A percentile compares a stretch with the other conserved stretches of the same genome.
phyloP scores from a whole-genome alignment of 2,888 invertebrate genomes.

The Monoplex corrugatus region DNA sequence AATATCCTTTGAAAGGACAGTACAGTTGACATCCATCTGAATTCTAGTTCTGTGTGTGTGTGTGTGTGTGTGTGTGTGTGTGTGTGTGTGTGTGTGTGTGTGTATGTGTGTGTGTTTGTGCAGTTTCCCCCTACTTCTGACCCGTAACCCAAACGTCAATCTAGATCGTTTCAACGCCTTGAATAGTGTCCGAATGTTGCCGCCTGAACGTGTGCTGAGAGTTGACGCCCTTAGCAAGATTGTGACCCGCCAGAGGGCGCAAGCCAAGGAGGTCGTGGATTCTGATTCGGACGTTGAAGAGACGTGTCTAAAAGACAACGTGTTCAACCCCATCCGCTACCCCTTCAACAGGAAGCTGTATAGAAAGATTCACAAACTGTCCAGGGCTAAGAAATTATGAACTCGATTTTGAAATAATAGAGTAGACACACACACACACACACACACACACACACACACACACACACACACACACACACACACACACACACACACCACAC shows the following conservation, averaged over 20 bases:
- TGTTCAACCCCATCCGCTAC: not conserved
- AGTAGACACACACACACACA: too few relatives aligned
- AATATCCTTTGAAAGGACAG: too few relatives aligned
- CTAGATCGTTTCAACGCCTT: not conserved
- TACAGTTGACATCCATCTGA: too few relatives aligned
- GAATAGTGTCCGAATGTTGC: not conserved
- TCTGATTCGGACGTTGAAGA: not conserved
- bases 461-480: too few relatives aligned
- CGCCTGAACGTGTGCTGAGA: not conserved
- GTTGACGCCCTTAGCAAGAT: not conserved
- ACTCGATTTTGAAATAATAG: too few relatives aligned
- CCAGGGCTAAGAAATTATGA: not conserved
- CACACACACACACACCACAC: not conserved
- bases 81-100: not conserved
- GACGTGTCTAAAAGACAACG: not conserved
- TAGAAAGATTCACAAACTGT: not conserved
- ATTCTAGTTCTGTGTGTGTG: too few relatives aligned
- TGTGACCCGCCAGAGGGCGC: not conserved
- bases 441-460: too few relatives aligned
- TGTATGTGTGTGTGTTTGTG: not conserved
- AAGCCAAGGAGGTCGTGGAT: not conserved
- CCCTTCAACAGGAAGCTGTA: not conserved
- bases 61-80: not conserved
- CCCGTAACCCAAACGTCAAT: not conserved
- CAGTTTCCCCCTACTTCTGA: not conserved